phyloP scores from a whole-genome alignment of 2,797 vertebrate species.

The Fistularia tabacaria region DNA sequence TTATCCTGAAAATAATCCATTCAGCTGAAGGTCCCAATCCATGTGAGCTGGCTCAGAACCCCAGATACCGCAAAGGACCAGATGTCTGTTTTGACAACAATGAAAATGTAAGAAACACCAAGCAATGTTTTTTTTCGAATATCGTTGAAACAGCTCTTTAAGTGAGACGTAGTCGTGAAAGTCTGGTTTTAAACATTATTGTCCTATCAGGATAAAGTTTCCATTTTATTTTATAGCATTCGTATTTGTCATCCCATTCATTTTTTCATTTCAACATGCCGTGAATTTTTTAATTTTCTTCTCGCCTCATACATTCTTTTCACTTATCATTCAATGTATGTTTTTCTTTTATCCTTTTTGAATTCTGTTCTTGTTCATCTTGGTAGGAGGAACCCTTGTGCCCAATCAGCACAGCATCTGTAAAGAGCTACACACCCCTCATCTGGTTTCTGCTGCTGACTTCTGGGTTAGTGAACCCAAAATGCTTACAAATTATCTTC shows the following conservation, averaged over 20 bases:
- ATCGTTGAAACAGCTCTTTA: neutral
- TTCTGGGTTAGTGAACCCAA: conserved; percentile 83
- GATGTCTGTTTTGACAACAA: conserved; percentile 96
- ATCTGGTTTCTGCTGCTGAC: conserved; percentile 87
- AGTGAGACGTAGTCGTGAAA: no score
- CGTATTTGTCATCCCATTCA: no score
- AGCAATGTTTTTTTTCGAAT: neutral
- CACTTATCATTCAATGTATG: conserved; percentile 65
- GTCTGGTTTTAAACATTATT: no score
- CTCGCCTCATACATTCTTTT: conserved; percentile 8
- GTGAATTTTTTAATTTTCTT: neutral
- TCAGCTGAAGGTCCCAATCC: conserved; percentile 93
- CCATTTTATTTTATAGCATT: no score
- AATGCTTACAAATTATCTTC: conserved; percentile 1
- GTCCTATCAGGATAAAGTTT: no score
- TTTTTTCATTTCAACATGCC: no score
- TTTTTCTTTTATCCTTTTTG: conserved; percentile 77
- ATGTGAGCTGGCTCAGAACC: conserved; percentile 91
- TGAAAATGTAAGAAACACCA: conserved; percentile 77
- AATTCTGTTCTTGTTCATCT: conserved; percentile 74
- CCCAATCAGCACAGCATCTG: conserved; percentile 83
- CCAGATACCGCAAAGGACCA: conserved; percentile 95
- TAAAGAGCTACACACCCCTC: conserved; percentile 76
- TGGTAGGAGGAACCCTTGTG: conserved; percentile 90
- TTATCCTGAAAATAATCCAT: conserved; percentile 55